Base-by-base conservation (phyloP, 2,113 vertebrate species). In the Trematocara zebra region DNA sequence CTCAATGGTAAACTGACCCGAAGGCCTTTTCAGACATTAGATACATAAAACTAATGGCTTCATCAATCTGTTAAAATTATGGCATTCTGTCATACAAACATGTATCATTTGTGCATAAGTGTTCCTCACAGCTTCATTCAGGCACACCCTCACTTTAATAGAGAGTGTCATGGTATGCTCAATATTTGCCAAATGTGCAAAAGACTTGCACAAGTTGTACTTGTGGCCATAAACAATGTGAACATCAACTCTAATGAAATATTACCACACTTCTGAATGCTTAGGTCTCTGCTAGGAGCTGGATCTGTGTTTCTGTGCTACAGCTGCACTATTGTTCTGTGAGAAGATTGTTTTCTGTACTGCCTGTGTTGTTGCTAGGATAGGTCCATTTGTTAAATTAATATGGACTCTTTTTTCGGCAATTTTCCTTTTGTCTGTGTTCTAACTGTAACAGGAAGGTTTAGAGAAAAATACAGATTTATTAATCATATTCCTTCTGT, bases 1-100 rank as follows among this genome's bases (percentile, higher is more conserved):
- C 49, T 83, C 17, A 74, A 42, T 44, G 56, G 89, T 88, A 89
- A 90, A 91, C 85, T 84, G 92, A 87, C 91, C 80, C 28, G 9
- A 31, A 51, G 10, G 6, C 72, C 72, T 51, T 76, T 51, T 76
- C 44, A 76, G 17, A 31, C 72, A 76, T 51, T 76, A 33, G 42
- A 33, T 51, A 33, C 26, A 33, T 18, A 76, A 76, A 49, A 76
- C 44, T 33, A 76, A 76, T 76, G 72, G 44, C 72, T 51, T 76
- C 26, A n/a, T 51, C 44, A 76, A 17, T 76, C 44, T 51, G 44
- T 76, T 51, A 76, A 33, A 76, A 31, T n/a, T 11, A 76, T 51
- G 72, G 44, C 26, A 51, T 51, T 76, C 26, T n/a, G 72, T 76
- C 44, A 76, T 51, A 31, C 26, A 76, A 51, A n/a, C 44, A 76